phyloP scores from a whole-genome alignment of 2,888 invertebrate species.

The Epiblema foenella region DNA sequence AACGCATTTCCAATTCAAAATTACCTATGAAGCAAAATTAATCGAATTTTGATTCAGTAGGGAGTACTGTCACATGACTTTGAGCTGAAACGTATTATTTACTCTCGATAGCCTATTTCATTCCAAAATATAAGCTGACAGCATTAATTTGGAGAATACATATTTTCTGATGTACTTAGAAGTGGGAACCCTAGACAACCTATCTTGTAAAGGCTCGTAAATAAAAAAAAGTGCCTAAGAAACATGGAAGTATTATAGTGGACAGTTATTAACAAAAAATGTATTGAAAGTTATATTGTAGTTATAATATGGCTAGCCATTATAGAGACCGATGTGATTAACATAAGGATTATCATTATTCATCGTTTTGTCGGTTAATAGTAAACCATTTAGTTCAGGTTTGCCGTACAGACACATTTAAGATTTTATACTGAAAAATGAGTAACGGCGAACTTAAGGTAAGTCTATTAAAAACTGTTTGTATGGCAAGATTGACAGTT shows the following conservation, averaged over 20 bases:
- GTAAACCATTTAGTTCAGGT: background rate
- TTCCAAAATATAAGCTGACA: too few relatives aligned
- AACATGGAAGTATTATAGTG: slow-evolving; percentile 33
- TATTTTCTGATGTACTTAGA: too few relatives aligned
- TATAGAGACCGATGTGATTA: background rate
- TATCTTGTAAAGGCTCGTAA: slow-evolving; percentile 22
- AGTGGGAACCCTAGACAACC: slow-evolving; percentile 25
- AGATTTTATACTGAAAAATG: background rate
- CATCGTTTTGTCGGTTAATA: background rate
- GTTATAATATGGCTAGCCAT: background rate
- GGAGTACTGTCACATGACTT: too few relatives aligned
- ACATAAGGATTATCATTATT: background rate
- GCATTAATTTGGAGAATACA: too few relatives aligned
- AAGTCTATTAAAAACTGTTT: too few relatives aligned
- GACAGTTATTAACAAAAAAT: slow-evolving; percentile 23
- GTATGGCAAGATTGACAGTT: too few relatives aligned
- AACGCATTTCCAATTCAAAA: too few relatives aligned
- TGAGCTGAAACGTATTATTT: too few relatives aligned
- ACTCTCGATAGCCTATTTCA: too few relatives aligned
- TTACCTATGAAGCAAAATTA: too few relatives aligned
- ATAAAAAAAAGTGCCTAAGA: slow-evolving; percentile 20
- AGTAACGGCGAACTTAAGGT: background rate
- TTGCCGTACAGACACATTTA: background rate
- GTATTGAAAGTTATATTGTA: background rate
- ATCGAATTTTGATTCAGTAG: too few relatives aligned